Percentiles rank a stretch among this genome's conserved stretches.
phyloP scores from a whole-genome alignment of 1,140 invertebrate genomes.

The Drosophila santomea region DNA sequence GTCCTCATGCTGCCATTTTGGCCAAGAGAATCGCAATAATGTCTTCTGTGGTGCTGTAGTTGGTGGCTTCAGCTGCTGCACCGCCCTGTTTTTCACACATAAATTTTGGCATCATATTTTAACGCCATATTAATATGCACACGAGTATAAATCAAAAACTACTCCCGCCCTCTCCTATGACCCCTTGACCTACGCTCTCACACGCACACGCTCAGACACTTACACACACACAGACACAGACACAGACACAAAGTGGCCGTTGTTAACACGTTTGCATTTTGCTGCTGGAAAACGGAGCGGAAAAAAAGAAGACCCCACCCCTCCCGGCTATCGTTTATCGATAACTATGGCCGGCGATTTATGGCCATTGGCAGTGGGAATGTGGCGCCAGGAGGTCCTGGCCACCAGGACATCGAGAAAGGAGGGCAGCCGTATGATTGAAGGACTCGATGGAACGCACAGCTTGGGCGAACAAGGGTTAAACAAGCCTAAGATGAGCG shows the following conservation, averaged over 20 bases:
- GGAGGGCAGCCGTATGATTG: conserved; percentile 27
- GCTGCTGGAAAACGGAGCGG: conserved; percentile 22
- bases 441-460: conserved; percentile 18
- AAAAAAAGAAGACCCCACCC: conserved; percentile 4
- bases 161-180: background rate
- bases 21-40: conserved; percentile 67
- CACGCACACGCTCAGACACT: background rate
- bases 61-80: conserved; percentile 50
- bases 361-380: conserved; percentile 51
- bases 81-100: conserved; percentile 69
- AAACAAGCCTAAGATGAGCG: background rate
- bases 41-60: conserved; percentile 60
- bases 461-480: background rate
- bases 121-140: conserved; percentile 83
- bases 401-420: conserved; percentile 26
- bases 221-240: conserved; percentile 7
- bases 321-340: conserved; percentile 72
- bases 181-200: conserved; percentile 9
- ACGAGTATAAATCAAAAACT: conserved; percentile 72
- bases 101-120: conserved; percentile 82
- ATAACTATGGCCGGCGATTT: conserved; percentile 58
- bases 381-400: conserved; percentile 58
- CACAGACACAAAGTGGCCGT: conserved; percentile 61
- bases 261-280: conserved; percentile 82
- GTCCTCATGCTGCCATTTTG: conserved; percentile 40